Percentiles rank a stretch among this genome's conserved stretches.
These are phyloP conservation scores for Hydriomena furcata DNA, from an alignment of 2,888 invertebrate species.

Conservation along the genomic window DNA sequence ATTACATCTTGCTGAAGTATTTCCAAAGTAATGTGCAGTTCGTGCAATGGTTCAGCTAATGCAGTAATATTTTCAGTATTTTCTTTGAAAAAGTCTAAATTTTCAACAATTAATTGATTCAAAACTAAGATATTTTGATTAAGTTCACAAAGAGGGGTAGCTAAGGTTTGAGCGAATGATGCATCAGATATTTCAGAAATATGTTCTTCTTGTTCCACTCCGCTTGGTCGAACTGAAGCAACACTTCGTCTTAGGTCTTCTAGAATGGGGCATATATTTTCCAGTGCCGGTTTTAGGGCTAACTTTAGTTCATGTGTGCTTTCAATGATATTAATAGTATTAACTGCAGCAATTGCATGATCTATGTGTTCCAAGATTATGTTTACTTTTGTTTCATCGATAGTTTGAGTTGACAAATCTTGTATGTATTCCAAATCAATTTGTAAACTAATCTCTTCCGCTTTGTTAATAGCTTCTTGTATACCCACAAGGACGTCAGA, in stretches of 20 bases:
- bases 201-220: conserved; percentile 48
- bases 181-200: conserved; percentile 63
- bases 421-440: conserved; percentile 59
- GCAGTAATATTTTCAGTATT: conserved; percentile 55
- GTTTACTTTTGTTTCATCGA: conserved; percentile 49
- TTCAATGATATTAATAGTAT: conserved; percentile 57
- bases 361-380: conserved; percentile 63
- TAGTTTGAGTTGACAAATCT: conserved; percentile 42
- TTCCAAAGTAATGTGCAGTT: conserved; percentile 70
- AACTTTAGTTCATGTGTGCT: conserved; percentile 45
- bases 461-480: conserved; percentile 61
- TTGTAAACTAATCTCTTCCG: conserved; percentile 57
- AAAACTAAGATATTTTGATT: conserved; percentile 62
- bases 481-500: conserved; percentile 55
- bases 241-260: conserved; percentile 66
- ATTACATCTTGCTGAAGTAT: conserved; percentile 73
- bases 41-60: conserved; percentile 73
- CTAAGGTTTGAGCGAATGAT: conserved; percentile 64
- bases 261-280: conserved; percentile 63
- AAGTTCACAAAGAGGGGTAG: conserved; percentile 64
- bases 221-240: conserved; percentile 51
- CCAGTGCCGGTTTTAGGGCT: conserved; percentile 48
- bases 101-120: conserved; percentile 64
- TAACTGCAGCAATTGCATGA: conserved; percentile 62
- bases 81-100: conserved; percentile 56